Base-by-base conservation (phyloP, 1,140 invertebrate species). In the Pemphigus obesinymphae region DNA sequence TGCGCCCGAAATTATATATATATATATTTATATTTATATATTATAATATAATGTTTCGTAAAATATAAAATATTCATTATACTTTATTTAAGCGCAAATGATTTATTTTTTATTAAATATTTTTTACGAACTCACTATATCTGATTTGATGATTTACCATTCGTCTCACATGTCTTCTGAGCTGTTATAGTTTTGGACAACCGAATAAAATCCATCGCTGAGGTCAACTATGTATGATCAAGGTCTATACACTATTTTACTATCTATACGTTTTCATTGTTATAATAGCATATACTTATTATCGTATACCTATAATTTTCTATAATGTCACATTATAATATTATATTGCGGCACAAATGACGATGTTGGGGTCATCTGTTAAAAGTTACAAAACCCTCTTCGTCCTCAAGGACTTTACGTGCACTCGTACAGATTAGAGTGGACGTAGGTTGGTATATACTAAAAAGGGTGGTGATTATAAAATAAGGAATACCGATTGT, bases 141-240 rank as follows among this genome's bases (percentile, higher is more conserved):
- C 11, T 13, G 31, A 55, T 58, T 23, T 58, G 4, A 78, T 40
- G n/a, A 40, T 58, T 58, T 53, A 23, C 3, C 31, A 80, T 80
- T 80, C 17, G 76, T 63, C 37, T 45, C 55, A 23, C 34, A 40
- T 63, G 34, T 55, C 50, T 37, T 6, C 45, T n/a, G 1, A 58
- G 75, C 20, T 63, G 43, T n/a, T 34, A 31, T 48, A 73, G 43
- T 73, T 73, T 31, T 50, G 10, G 53, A 80, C 76, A 63, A 80
- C 76, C 53, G 50, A 80, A 29, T 63, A 29, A 48, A 80, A 61
- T 80, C 37, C 4, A 43, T 3, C 8, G 20, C 50, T 61, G 55
- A 80, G 76, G 76, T 80, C 76, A 29, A 63, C n/a, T 61, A 2
- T 45, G 37, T 11, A 63, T 61, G 55, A 80, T 58, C 76, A 80